phyloP scores from a whole-genome alignment of 2,797 vertebrate species.

The Sphenodon punctatus region DNA sequence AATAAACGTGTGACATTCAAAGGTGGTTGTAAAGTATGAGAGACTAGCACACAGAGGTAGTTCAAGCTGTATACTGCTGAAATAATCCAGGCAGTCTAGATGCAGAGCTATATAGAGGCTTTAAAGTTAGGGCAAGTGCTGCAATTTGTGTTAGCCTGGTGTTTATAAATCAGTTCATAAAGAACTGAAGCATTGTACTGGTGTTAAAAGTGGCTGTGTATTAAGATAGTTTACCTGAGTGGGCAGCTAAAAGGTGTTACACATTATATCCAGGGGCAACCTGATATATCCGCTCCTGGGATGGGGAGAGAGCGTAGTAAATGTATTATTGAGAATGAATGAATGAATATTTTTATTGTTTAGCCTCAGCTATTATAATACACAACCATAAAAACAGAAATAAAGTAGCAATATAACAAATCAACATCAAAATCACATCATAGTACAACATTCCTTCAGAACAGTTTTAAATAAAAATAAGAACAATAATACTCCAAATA shows the following conservation, averaged over 20 bases:
- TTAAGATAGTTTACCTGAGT: neutral
- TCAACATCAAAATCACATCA: too few relatives aligned
- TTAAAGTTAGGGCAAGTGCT: slow-evolving; percentile 13
- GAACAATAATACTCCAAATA: too few relatives aligned
- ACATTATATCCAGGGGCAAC: neutral
- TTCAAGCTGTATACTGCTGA: slow-evolving; percentile 47
- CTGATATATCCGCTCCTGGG: too few relatives aligned
- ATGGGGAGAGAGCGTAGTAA: too few relatives aligned
- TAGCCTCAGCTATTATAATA: too few relatives aligned
- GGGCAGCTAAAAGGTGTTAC: neutral
- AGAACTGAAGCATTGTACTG: neutral
- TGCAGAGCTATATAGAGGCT: neutral
- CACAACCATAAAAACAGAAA: too few relatives aligned
- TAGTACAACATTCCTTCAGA: too few relatives aligned
- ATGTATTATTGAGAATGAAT: too few relatives aligned
- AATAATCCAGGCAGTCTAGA: slow-evolving; percentile 39
- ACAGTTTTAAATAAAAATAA: too few relatives aligned
- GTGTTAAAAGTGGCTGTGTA: neutral
- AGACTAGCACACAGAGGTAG: slow-evolving; percentile 58
- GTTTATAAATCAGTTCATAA: neutral
- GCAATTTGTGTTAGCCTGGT: neutral
- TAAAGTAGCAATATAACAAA: too few relatives aligned
- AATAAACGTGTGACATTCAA: slow-evolving; percentile 70
- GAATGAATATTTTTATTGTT: too few relatives aligned
- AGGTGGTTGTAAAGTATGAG: slow-evolving; percentile 69